A percentile compares a stretch with the other conserved stretches of the same genome.
Evolutionary conservation across 2,113 vertebrate genomes (phyloP).

Genomic region (Neolamprologus longior): DNA sequence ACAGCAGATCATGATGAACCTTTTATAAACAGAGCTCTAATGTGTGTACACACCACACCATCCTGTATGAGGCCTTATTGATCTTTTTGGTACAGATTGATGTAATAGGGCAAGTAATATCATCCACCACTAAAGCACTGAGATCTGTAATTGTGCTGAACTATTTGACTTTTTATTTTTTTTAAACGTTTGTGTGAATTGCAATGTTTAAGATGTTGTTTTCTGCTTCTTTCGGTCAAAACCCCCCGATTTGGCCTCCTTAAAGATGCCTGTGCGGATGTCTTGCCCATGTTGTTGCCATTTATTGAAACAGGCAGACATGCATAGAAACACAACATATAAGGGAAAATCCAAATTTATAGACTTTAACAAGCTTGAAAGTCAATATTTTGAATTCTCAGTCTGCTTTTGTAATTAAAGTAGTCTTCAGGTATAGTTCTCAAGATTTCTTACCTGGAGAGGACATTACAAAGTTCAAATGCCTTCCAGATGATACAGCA

Average conservation of each 20-base stretch:
- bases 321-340: not conserved
- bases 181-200: not conserved
- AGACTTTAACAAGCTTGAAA: not conserved
- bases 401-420: not conserved
- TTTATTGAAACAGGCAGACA: not conserved
- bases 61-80: not conserved
- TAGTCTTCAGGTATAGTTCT: accelerated
- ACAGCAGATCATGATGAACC: constrained; percentile 15
- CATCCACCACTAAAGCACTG: not conserved
- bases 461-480: not conserved
- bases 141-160: not conserved
- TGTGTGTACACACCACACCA: not conserved
- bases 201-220: not conserved
- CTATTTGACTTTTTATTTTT: not conserved
- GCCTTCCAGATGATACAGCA: not conserved
- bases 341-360: not conserved
- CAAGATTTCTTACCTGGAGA: not conserved
- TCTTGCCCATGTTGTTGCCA: not conserved
- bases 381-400: accelerated
- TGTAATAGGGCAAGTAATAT: not conserved
- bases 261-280: accelerated
- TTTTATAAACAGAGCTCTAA: not conserved
- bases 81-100: not conserved
- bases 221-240: not conserved
- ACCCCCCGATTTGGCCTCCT: accelerated